Evolutionary conservation across 2,113 vertebrate genomes (phyloP), one percentile per base, ranked within the genome.

Genomic region (Eubucco bourcierii): DNA sequence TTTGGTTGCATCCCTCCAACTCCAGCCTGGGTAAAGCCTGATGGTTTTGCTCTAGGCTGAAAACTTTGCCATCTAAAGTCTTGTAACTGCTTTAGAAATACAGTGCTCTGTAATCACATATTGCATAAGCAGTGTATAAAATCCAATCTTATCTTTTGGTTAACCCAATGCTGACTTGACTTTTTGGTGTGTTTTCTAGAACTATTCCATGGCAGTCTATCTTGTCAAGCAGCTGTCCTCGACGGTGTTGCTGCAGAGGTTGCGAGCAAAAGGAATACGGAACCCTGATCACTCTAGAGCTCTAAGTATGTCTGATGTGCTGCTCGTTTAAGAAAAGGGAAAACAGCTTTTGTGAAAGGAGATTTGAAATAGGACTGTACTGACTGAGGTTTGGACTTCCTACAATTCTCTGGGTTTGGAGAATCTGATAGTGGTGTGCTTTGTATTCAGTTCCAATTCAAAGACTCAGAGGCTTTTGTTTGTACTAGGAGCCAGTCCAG

Each of bases 281-380:
- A 99, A 99, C 97, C 99, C 99, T 13, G 99, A 99, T 97, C 99
- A 99, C 98, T 99, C 99, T 95, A 98, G 99, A 98, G 99, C 99
- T 10, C 98, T 99, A 88, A 99, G 99, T 99, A 98, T 95, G 98
- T 91, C 96, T 91, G 33, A 61, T 88, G 39, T 58, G 24, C 93
- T 91, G 58, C 61, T 94, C 50, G 18, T 28, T 74, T 47, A 6
- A 50, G 79, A 78, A 44, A 7, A 72, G 39, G 29, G 25, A 6
- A 61, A 88, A 77, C 6, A 46, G 85, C 80, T 91, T 44, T 66
- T 86, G 64, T 68, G 21, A 50, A 34, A 53, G 78, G 55, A 61
- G 12, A 17, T 70, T 63, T 77, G 65, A 59, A 55, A 58, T 16
- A 28, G 80, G 29, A 7, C 70, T 73, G 86, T 63, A 25, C 90